phyloP scores from a whole-genome alignment of 2,797 vertebrate genomes.

The Sebastes minor region DNA sequence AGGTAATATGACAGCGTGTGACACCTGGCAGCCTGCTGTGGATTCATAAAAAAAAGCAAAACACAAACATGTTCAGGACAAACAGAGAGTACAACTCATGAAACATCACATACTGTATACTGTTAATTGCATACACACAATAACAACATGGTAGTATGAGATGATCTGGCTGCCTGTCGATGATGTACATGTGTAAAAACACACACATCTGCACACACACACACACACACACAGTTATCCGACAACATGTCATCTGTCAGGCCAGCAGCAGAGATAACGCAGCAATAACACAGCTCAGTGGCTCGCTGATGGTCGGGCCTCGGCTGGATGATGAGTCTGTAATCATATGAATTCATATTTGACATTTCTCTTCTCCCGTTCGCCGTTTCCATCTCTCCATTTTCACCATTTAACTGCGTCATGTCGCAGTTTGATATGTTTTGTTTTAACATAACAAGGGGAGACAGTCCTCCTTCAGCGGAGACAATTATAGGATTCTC shows the following conservation, averaged over 20 bases:
- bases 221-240: neutral
- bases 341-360: constrained; percentile 42
- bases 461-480: neutral
- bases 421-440: neutral
- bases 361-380: constrained; percentile 23
- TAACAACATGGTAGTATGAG: neutral
- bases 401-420: neutral
- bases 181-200: neutral
- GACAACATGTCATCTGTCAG: constrained; percentile 29
- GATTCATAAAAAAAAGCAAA: neutral
- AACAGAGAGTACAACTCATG: neutral
- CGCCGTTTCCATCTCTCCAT: neutral
- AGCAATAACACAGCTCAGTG: constrained; percentile 58
- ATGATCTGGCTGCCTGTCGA: neutral
- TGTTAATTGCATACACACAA: neutral
- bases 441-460: neutral
- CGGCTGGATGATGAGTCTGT: constrained; percentile 12
- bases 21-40: neutral
- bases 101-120: neutral
- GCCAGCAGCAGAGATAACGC: constrained; percentile 42
- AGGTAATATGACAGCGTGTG: neutral
- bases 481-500: neutral
- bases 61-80: neutral
- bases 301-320: constrained; percentile 19
- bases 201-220: neutral